A percentile compares a stretch with the other conserved stretches of the same genome.
Conservation (phyloP, 2,888 invertebrate genomes). For the Tetragonula carbonaria region DNA sequence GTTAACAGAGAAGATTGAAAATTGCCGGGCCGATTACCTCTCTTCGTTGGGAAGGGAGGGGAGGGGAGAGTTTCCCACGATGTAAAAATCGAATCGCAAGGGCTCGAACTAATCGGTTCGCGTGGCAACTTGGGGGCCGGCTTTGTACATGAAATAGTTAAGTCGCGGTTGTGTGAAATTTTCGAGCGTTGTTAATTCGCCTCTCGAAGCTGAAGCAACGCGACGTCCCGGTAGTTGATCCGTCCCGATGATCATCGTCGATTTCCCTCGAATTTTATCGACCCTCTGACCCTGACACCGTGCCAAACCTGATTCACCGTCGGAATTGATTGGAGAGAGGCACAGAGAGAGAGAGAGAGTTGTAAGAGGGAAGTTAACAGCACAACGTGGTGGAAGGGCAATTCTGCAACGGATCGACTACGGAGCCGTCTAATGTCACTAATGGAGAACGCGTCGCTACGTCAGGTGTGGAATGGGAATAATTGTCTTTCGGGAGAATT, state of each 20-base stretch:
- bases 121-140: neutral
- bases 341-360: neutral
- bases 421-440: slow-evolving; percentile 53
- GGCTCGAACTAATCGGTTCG: slow-evolving; percentile 2
- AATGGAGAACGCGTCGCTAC: slow-evolving; percentile 60
- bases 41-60: too few species aligned
- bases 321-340: slow-evolving; percentile 51
- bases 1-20: neutral
- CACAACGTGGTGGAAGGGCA: slow-evolving; percentile 26
- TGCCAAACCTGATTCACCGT: slow-evolving; percentile 43
- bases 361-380: slow-evolving; percentile 38
- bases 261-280: slow-evolving; percentile 22
- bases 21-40: neutral
- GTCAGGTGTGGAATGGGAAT: slow-evolving; percentile 38
- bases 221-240: neutral
- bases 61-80: neutral
- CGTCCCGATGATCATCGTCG: neutral
- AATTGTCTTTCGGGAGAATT: slow-evolving; percentile 54
- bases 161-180: slow-evolving; percentile 10
- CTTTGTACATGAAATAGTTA: neutral
- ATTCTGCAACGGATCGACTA: slow-evolving; percentile 55
- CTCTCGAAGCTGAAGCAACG: slow-evolving; percentile 9
- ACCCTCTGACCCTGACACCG: slow-evolving; percentile 2
- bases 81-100: slow-evolving; percentile 12
- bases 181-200: slow-evolving; percentile 4